These are phyloP conservation scores for Vesta saturnalis DNA, from an alignment of 2,888 invertebrate genomes.

Conservation along the genomic window DNA sequence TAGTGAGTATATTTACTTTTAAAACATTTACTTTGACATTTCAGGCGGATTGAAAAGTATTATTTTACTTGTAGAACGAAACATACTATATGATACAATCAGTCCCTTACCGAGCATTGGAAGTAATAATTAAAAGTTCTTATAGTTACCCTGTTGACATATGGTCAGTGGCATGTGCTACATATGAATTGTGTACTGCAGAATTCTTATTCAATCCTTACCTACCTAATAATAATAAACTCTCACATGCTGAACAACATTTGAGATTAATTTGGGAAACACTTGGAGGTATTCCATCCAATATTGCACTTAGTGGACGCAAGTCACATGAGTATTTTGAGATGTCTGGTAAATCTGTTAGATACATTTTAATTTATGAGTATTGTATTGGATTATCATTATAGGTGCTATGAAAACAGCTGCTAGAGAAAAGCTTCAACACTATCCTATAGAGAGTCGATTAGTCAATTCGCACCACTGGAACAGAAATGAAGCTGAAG, in stretches of 20 bases:
- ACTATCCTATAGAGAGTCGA: too few species aligned
- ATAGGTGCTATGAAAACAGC: too few species aligned
- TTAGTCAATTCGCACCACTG: too few species aligned
- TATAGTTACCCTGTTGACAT: slow-evolving; percentile 84
- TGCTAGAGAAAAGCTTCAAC: too few species aligned
- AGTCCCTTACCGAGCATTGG: slow-evolving; percentile 81
- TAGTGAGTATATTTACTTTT: slow-evolving; percentile 58
- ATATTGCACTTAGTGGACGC: slow-evolving; percentile 77
- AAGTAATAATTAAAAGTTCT: too few species aligned
- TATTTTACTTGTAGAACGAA: background rate
- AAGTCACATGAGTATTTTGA: slow-evolving; percentile 79
- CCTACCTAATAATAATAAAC: too few species aligned
- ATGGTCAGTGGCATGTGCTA: slow-evolving; percentile 89
- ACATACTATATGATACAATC: slow-evolving; percentile 73
- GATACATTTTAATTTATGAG: too few species aligned
- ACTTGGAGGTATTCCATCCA: slow-evolving; percentile 78
- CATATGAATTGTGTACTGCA: slow-evolving; percentile 87
- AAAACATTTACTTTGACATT: background rate
- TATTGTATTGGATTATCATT: too few species aligned
- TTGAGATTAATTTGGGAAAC: slow-evolving; percentile 86
- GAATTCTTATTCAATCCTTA: slow-evolving; percentile 88
- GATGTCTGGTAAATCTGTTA: slow-evolving; percentile 73
- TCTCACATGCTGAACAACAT: slow-evolving; percentile 82
- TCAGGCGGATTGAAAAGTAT: too few species aligned
- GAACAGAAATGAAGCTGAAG: too few species aligned